phyloP scores from a whole-genome alignment of 2,888 invertebrate species.

The Thereva unica region DNA sequence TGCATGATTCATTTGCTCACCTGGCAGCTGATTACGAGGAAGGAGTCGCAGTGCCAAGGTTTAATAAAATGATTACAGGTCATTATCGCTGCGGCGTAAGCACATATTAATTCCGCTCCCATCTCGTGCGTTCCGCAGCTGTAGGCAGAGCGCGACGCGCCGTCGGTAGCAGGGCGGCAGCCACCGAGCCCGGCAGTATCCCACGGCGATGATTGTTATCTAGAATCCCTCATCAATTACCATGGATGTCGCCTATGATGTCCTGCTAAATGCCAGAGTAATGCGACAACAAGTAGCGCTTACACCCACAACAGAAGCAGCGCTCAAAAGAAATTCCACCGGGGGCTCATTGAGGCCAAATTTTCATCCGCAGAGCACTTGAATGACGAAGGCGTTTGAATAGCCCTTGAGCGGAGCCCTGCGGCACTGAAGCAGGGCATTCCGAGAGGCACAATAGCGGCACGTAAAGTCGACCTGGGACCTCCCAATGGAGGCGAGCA shows the following conservation, averaged over 20 bases:
- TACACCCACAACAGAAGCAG: constrained; percentile 8
- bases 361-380: constrained; percentile 20
- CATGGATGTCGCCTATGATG: constrained; percentile 18
- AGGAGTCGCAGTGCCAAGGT: too few species aligned
- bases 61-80: too few species aligned
- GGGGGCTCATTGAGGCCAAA: constrained; percentile 7
- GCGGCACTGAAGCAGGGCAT: constrained; percentile 12
- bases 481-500: constrained; percentile 26
- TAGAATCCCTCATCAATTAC: constrained; percentile 23
- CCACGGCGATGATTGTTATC: not conserved
- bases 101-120: too few species aligned
- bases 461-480: constrained; percentile 19
- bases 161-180: too few species aligned
- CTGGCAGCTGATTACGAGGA: too few species aligned
- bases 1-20: too few species aligned
- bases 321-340: constrained; percentile 13
- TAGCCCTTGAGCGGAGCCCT: constrained; percentile 6
- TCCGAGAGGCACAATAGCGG: constrained; percentile 14
- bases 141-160: too few species aligned
- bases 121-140: too few species aligned
- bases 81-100: too few species aligned
- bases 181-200: too few species aligned
- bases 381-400: constrained; percentile 1
- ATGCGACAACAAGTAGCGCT: constrained; percentile 21
- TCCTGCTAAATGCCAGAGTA: constrained; percentile 1